Evolutionary conservation across 2,888 invertebrate genomes (phyloP).

Genomic region (Lomographa bimaculata): DNA sequence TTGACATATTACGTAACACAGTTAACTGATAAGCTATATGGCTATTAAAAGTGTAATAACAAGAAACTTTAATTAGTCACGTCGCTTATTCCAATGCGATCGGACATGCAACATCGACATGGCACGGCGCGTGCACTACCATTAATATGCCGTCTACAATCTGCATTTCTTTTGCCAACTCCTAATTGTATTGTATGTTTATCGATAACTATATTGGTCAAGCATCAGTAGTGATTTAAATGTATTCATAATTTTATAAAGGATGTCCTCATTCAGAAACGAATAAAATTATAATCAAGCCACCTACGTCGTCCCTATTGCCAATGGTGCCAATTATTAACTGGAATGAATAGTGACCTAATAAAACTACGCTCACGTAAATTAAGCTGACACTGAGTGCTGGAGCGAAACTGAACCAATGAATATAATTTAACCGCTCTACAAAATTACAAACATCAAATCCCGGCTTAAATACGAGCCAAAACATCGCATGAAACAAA

Average conservation of each 20-base stretch:
- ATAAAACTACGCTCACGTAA: slow-evolving; percentile 24
- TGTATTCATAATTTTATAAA: slow-evolving; percentile 37
- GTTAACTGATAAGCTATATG: no score
- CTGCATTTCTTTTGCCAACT: slow-evolving; percentile 49
- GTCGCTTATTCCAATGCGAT: slow-evolving; percentile 15
- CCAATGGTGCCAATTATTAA: slow-evolving; percentile 3
- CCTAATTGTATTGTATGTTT: slow-evolving; percentile 42
- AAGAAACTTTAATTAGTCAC: slow-evolving; percentile 13
- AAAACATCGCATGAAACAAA: slow-evolving; percentile 33
- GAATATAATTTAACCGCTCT: slow-evolving; percentile 58
- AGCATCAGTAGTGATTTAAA: slow-evolving; percentile 4
- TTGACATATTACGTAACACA: no score
- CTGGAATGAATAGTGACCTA: slow-evolving; percentile 18
- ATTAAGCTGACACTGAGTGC: slow-evolving; percentile 35
- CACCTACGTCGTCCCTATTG: slow-evolving; percentile 4
- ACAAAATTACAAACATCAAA: slow-evolving; percentile 48
- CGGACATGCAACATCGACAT: slow-evolving; percentile 15
- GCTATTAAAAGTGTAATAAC: slow-evolving; percentile 8
- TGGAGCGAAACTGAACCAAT: slow-evolving; percentile 44
- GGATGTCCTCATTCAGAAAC: slow-evolving; percentile 28
- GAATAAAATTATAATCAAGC: slow-evolving; percentile 1
- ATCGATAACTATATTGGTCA: slow-evolving; percentile 30
- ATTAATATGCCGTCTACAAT: slow-evolving; percentile 41
- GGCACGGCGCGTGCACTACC: slow-evolving; percentile 12
- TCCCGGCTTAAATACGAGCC: slow-evolving; percentile 47